phyloP scores from a whole-genome alignment of 2,797 vertebrate genomes.

The Carduelis carduelis region DNA sequence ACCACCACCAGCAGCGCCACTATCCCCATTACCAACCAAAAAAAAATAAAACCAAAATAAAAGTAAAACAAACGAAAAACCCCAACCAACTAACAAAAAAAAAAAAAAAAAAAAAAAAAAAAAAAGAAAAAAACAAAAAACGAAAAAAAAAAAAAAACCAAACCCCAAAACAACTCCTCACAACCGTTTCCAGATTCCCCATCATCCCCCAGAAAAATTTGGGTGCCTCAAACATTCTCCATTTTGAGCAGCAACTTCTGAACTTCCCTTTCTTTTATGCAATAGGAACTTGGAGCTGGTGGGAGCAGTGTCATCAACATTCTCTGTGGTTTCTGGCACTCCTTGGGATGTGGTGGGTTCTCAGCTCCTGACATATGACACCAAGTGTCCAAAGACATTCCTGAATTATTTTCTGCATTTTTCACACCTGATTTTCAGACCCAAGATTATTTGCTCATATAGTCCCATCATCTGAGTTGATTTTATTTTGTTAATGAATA shows the following conservation, averaged over 20 bases:
- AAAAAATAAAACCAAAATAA: not conserved
- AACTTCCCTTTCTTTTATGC: not conserved
- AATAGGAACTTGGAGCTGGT: not conserved
- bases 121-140: no score
- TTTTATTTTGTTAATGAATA: not conserved
- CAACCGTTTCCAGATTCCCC: not conserved
- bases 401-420: not conserved
- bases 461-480: not conserved
- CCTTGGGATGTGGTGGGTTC: not conserved
- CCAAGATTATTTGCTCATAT: not conserved
- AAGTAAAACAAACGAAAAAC: accelerated
- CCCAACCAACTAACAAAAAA: not conserved
- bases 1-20: not conserved
- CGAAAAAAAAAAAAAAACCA: not conserved
- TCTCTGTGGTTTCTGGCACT: not conserved
- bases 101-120: not conserved
- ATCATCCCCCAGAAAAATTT: not conserved
- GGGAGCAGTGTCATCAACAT: not conserved
- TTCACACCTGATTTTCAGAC: not conserved
- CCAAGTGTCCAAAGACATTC: not conserved
- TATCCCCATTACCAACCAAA: not conserved
- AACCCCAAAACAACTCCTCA: not conserved
- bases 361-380: not conserved
- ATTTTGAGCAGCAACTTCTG: not conserved
- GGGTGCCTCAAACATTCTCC: not conserved